Evolutionary conservation across 2,888 invertebrate genomes (phyloP).

Genomic region (Carcina quercana): DNA sequence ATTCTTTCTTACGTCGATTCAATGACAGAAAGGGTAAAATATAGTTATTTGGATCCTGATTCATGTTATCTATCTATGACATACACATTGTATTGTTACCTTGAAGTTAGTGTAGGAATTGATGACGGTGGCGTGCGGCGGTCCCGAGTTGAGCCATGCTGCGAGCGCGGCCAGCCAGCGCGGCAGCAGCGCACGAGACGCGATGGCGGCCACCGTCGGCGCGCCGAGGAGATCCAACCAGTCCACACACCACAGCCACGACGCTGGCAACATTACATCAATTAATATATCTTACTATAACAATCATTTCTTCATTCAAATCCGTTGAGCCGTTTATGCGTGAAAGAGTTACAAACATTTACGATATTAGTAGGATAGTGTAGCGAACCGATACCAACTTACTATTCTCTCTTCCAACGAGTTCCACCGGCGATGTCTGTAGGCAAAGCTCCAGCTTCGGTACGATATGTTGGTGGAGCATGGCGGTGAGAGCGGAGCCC

Average conservation of each 20-base stretch:
- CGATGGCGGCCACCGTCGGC: slow-evolving; percentile 83
- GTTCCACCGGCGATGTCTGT: slow-evolving; percentile 60
- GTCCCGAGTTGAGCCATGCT: slow-evolving; percentile 93
- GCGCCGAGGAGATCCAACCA: slow-evolving; percentile 92
- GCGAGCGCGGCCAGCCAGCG: slow-evolving; percentile 91
- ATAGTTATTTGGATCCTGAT: no score
- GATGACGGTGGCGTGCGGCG: slow-evolving; percentile 92
- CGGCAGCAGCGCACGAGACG: slow-evolving; percentile 94
- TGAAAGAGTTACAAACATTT: no score
- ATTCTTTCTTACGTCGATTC: no score
- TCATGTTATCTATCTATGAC: no score
- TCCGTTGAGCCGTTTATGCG: no score
- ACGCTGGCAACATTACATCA: slow-evolving; percentile 75
- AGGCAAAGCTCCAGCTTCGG: slow-evolving; percentile 88
- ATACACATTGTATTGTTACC: no score
- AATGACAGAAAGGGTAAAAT: no score
- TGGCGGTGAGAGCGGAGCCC: slow-evolving; percentile 74
- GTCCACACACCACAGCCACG: slow-evolving; percentile 96
- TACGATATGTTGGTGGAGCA: slow-evolving; percentile 88
- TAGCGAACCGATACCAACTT: slow-evolving; percentile 11
- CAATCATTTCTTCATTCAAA: no score
- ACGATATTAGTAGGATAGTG: no score
- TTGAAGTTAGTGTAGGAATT: slow-evolving; percentile 64
- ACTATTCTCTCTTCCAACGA: slow-evolving; percentile 53
- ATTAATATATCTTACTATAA: no score